Evolutionary conservation across 1,140 invertebrate genomes (phyloP).

Genomic region (Drosophila pectinifera): DNA sequence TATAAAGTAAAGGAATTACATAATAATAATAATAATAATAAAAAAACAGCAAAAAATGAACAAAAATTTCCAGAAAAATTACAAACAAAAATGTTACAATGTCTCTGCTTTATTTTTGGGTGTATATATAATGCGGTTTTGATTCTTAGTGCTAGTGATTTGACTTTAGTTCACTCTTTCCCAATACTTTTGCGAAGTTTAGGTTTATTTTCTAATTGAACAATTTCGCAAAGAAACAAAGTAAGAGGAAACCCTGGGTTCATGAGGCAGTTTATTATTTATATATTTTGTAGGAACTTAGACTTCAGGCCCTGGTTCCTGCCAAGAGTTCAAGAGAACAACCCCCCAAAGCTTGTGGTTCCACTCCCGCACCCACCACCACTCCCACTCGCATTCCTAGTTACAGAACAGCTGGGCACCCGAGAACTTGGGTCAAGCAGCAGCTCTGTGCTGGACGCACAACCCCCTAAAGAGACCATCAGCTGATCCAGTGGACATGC

Average conservation of each 20-base stretch:
- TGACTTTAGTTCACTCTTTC: no score
- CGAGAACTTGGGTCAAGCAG: not conserved
- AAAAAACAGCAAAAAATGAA: conserved; percentile 30
- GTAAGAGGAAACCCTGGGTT: no score
- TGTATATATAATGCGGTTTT: no score
- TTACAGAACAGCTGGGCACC: not conserved
- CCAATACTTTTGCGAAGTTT: no score
- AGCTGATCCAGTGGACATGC: conserved; percentile 12
- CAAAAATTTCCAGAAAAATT: conserved; percentile 54
- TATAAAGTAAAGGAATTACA: conserved; percentile 82
- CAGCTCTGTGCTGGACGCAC: not conserved
- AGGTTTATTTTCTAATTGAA: no score
- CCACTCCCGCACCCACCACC: no score
- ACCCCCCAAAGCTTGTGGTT: not conserved
- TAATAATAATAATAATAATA: conserved; percentile 53
- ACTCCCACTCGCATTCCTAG: not conserved
- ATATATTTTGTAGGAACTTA: no score
- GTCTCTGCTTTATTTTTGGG: not conserved
- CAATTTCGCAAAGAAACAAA: no score
- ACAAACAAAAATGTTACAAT: conserved; percentile 13
- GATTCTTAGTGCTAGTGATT: no score
- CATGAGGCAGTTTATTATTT: no score
- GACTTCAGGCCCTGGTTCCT: no score
- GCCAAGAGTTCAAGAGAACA: not conserved
- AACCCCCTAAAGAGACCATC: not conserved